phyloP scores from a whole-genome alignment of 2,797 vertebrate species.

The Glossophaga mutica region DNA sequence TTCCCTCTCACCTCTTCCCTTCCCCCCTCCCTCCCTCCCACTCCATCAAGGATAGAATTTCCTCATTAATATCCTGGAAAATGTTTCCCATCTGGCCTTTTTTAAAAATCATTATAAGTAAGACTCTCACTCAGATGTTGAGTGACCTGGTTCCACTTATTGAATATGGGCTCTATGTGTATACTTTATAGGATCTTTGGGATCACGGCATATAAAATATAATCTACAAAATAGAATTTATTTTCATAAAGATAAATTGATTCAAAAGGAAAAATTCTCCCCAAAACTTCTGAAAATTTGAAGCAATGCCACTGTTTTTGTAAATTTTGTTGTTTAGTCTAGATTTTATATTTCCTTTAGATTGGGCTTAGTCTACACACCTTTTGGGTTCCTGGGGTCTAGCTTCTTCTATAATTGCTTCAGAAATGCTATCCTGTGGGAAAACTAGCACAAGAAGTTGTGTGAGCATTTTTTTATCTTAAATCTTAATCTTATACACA shows the following conservation, averaged over 20 bases:
- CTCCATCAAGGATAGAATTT: conserved; percentile 36
- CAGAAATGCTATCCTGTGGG: conserved; percentile 5
- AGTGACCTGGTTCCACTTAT: conserved; percentile 17
- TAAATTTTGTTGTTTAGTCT: conserved; percentile 39
- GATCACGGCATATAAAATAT: background rate
- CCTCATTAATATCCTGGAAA: conserved; percentile 52
- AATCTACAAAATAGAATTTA: conserved; percentile 29
- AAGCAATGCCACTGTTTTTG: background rate
- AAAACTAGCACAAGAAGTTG: background rate
- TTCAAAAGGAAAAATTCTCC: background rate
- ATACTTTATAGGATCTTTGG: conserved; percentile 32
- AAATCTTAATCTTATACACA: background rate
- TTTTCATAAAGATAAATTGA: conserved; percentile 45
- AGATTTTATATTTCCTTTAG: conserved; percentile 43
- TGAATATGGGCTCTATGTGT: conserved; percentile 3
- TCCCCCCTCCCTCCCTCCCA: background rate
- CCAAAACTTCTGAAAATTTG: conserved; percentile 15
- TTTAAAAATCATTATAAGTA: conserved; percentile 20
- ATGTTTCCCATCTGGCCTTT: conserved; percentile 49
- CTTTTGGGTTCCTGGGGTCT: background rate
- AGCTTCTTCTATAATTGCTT: conserved; percentile 13
- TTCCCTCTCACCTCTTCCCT: background rate
- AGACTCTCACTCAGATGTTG: conserved; percentile 35
- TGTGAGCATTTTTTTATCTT: background rate
- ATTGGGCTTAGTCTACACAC: background rate